A percentile compares a stretch with the other conserved stretches of the same genome.
These are phyloP conservation scores for Pseudomyrmex flavicornis DNA, from an alignment of 1,140 invertebrate genomes.

Conservation along the genomic window DNA sequence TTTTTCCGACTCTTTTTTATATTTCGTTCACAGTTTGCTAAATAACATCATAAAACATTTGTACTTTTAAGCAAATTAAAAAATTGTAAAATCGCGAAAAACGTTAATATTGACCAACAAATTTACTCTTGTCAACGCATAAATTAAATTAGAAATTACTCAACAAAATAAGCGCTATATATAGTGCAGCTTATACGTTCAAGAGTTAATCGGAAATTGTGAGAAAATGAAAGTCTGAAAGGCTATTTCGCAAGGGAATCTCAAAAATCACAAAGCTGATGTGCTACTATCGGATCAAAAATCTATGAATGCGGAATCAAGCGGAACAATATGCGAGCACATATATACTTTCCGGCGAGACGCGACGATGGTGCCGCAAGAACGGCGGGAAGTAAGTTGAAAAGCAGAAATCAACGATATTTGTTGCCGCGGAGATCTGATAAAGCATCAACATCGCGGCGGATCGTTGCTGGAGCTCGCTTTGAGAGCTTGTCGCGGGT, in stretches of 20 bases:
- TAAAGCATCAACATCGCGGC: constrained; percentile 45
- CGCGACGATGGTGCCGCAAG: background rate
- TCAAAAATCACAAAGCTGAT: background rate
- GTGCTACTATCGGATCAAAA: background rate
- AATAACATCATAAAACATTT: too few relatives aligned
- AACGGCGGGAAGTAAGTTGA: background rate
- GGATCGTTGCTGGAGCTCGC: constrained; percentile 17
- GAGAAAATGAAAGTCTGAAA: background rate
- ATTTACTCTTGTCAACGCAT: background rate
- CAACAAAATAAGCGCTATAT: background rate
- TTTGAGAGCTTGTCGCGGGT: constrained; percentile 59
- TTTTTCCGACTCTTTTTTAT: background rate
- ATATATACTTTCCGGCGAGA: background rate
- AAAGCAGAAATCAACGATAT: constrained; percentile 49
- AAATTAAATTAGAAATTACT: background rate
- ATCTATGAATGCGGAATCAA: constrained; percentile 24
- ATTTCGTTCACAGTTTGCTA: background rate
- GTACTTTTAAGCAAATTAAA: too few relatives aligned
- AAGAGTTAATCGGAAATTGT: background rate
- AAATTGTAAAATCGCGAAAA: background rate
- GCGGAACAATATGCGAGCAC: background rate
- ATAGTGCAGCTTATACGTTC: background rate
- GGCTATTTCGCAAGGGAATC: too few relatives aligned
- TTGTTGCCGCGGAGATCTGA: constrained; percentile 50
- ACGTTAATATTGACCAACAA: background rate